Base-by-base conservation (phyloP, 2,888 invertebrate genomes). In the Tribolium freemani region DNA sequence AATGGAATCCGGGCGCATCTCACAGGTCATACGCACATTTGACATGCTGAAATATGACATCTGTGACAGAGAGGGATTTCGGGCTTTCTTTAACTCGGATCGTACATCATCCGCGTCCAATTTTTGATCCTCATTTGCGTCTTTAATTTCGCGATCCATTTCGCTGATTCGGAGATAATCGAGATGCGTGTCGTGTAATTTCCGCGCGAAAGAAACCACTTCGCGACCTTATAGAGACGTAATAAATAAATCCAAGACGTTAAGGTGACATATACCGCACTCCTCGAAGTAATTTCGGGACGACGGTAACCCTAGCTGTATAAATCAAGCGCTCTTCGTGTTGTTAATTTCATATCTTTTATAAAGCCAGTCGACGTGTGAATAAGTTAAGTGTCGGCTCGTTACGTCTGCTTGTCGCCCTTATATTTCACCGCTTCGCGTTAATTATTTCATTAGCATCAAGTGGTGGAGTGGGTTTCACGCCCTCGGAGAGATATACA, bases 1-100 rank as follows among this genome's bases (percentile, higher is more conserved):
- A 84, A 84, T 84, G 82, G 83, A 84, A 83, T 84, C 82, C 75
- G 75, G 63, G 70, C 77, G 73, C 73, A 70, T 78, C 77, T 78
- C 77, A 71, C 78, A 78, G 80, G 80, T 80, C 80, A 79, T 77
- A 81, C 82, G 82, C 81, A 81, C 79, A 81, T 83, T 83, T 82
- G 83, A 82, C 81, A 81, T 76, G 72, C 73, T 77, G 78, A 81
- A 78, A 80, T 80, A 81, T 79, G 79, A 79, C 79, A 70, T 74
- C 73, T 76, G 76, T 78, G 79, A 78, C 82, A 80, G 75, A 72
- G 80, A 81, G 75, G 80, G 80, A 83, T 81, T 80, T 79, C 78
- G 76, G 77, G 77, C 77, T 77, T 78, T 79, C 78, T 78, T 78
- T 76, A 78, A 78, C 76, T 79, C 76, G 75, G 75, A 79, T 76